phyloP scores from a whole-genome alignment of 2,113 vertebrate species.

The Sander lucioperca region DNA sequence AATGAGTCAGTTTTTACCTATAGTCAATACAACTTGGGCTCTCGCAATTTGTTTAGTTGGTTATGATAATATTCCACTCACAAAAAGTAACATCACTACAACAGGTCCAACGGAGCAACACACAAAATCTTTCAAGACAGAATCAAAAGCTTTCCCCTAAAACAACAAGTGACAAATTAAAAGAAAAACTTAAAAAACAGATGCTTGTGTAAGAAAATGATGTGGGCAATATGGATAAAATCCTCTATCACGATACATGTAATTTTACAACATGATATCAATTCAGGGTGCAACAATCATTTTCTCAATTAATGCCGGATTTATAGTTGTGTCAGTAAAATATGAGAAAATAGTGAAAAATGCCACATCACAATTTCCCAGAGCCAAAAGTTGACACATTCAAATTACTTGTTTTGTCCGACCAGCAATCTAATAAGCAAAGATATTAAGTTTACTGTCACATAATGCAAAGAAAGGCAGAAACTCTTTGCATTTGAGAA shows the following conservation, averaged over 20 bases:
- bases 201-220: neutral
- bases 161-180: neutral
- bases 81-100: neutral
- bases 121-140: neutral
- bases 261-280: neutral
- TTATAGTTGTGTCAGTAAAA: neutral
- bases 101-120: neutral
- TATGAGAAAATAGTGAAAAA: neutral
- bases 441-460: neutral
- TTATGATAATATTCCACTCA: neutral
- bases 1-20: neutral
- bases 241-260: neutral
- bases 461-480: neutral
- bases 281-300: neutral
- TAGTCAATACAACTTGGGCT: neutral
- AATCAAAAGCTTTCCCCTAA: neutral
- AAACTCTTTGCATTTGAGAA: neutral
- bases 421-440: neutral
- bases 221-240: neutral
- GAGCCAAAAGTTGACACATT: neutral
- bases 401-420: neutral
- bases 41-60: neutral
- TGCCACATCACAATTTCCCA: neutral
- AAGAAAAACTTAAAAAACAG: neutral
- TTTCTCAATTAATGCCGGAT: neutral